Conservation (phyloP, 1,140 invertebrate genomes). For the Elysia chlorotica region DNA sequence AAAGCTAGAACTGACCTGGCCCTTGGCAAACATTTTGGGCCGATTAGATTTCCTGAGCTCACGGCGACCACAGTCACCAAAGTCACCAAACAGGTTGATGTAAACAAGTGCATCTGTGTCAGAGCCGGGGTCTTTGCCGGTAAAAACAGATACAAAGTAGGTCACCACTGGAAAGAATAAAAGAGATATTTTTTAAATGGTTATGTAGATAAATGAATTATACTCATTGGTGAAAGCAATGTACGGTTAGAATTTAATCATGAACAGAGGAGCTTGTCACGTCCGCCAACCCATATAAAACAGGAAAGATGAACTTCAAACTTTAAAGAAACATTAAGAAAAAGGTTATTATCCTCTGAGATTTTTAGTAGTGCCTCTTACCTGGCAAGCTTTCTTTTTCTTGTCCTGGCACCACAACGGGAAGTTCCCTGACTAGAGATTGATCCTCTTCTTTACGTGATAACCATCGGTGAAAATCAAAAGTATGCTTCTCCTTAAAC, state of each 20-base stretch:
- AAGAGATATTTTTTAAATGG: no score
- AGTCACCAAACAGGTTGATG: conserved; percentile 47
- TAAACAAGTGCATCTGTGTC: conserved; percentile 54
- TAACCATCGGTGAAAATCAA: conserved; percentile 47
- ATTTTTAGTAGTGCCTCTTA: no score
- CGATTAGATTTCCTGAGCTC: conserved; percentile 38
- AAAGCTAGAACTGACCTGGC: conserved; percentile 48
- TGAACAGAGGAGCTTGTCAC: no score
- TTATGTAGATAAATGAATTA: no score
- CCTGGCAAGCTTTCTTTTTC: conserved; percentile 38
- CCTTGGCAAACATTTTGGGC: conserved; percentile 33
- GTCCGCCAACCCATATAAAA: no score
- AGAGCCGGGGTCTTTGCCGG: conserved; percentile 46
- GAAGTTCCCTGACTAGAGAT: conserved; percentile 47
- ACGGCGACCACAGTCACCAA: conserved; percentile 52
- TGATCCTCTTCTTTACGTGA: conserved; percentile 35
- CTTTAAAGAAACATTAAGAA: neutral
- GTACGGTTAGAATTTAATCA: no score
- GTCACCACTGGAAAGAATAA: conserved; percentile 45
- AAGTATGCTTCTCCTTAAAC: conserved; percentile 38
- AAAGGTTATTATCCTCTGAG: neutral
- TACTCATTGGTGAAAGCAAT: no score
- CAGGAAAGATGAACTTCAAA: no score
- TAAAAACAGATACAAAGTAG: conserved; percentile 51
- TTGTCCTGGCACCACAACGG: conserved; percentile 33